Conservation (phyloP, 2,797 vertebrate genomes). For the Brachyalestes nurse region DNA sequence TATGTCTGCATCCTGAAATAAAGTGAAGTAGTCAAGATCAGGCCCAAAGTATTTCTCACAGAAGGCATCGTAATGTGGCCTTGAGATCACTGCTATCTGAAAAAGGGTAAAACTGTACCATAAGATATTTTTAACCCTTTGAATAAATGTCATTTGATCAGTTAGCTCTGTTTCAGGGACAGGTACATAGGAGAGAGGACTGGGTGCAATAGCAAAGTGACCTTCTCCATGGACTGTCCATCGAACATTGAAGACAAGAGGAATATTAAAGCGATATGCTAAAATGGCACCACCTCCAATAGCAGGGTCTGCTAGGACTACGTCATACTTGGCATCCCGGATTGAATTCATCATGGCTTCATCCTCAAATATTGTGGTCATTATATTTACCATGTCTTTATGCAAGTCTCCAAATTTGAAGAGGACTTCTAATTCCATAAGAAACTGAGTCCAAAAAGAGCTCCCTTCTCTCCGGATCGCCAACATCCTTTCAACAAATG, state of each 20-base stretch:
- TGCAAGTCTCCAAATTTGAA: slow-evolving; percentile 20
- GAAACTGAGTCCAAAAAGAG: slow-evolving; percentile 31
- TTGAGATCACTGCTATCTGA: background rate
- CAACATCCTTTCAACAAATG: slow-evolving; percentile 33
- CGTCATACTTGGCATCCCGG: slow-evolving; percentile 46
- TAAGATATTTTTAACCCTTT: slow-evolving; percentile 49
- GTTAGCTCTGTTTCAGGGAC: slow-evolving; percentile 36
- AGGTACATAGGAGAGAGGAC: slow-evolving; percentile 53
- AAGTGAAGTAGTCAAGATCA: slow-evolving; percentile 46
- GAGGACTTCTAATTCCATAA: slow-evolving; percentile 16
- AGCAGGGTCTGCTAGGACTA: slow-evolving; percentile 50
- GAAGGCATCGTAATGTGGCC: slow-evolving; percentile 44
- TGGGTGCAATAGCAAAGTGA: slow-evolving; percentile 52
- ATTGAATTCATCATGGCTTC: slow-evolving; percentile 41
- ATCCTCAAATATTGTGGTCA: slow-evolving; percentile 43
- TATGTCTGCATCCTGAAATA: slow-evolving; percentile 64
- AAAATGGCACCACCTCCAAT: slow-evolving; percentile 48
- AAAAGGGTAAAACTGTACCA: background rate
- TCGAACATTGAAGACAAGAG: slow-evolving; percentile 52
- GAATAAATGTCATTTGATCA: slow-evolving; percentile 54
- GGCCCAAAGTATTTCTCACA: slow-evolving; percentile 58
- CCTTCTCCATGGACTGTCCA: slow-evolving; percentile 53
- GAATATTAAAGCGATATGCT: slow-evolving; percentile 45
- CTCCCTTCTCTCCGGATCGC: slow-evolving; percentile 40
- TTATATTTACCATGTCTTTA: slow-evolving; percentile 40